Evolutionary conservation across 2,113 vertebrate species (phyloP).

Genomic region (Mus spicilegus): DNA sequence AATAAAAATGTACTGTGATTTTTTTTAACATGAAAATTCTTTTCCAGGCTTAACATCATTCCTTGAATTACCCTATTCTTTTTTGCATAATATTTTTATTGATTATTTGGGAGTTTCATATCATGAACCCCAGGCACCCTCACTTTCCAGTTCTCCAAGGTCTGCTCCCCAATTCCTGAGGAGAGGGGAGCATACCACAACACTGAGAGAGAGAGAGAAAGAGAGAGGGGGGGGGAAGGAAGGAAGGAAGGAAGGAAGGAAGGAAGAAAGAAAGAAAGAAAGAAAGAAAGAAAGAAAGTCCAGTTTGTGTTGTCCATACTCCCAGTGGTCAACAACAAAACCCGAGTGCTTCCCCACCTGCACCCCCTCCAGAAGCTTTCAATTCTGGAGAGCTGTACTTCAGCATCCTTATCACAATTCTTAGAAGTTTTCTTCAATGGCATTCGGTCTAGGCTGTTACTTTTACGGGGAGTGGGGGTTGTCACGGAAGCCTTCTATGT

Average conservation of each 20-base stretch:
- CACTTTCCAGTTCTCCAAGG: background rate
- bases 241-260: too few species aligned
- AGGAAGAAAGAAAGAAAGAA: background rate
- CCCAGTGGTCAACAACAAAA: background rate
- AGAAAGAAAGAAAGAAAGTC: background rate
- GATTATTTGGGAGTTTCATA: background rate
- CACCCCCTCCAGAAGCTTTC: background rate
- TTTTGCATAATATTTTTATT: background rate
- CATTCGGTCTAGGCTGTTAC: background rate
- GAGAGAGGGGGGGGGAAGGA: too few species aligned
- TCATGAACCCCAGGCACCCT: background rate
- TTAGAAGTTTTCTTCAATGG: background rate
- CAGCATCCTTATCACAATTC: background rate
- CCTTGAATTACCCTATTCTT: slow-evolving; percentile 8
- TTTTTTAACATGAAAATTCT: background rate
- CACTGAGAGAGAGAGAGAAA: too few species aligned
- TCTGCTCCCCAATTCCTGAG: background rate
- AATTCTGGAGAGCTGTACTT: background rate
- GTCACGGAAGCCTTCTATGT: background rate
- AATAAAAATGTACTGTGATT: background rate
- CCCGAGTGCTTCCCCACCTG: background rate
- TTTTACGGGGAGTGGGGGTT: background rate
- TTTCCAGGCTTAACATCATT: slow-evolving; percentile 48
- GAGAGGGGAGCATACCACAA: too few species aligned
- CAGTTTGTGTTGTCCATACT: background rate